Base-by-base conservation (phyloP, 1,140 invertebrate species). In the Plodia interpunctella region DNA sequence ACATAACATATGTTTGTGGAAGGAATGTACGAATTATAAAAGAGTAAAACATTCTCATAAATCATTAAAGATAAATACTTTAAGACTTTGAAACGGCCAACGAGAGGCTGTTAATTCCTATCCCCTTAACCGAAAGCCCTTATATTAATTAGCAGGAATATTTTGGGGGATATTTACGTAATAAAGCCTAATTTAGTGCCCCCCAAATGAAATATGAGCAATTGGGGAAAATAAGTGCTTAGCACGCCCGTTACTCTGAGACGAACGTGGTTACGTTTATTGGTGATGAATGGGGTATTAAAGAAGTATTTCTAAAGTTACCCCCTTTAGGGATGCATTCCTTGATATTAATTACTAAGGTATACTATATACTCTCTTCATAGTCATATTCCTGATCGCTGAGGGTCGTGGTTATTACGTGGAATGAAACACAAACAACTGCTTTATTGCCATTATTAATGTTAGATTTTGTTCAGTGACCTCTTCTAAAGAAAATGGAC, bases 61-160 rank as follows among this genome's bases (percentile, higher is more conserved):
- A 32, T 32, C 30, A 32, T 11, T 32, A 11, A 32, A 32, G 30
- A 32, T 15, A 44, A n/a, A 15, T 15, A 44, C 8, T 44, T 35
- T 6, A 20, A 30, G 32, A 32, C 51, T 52, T 51, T 44, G 38
- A 60, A 55, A 21, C 20, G 25, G 57, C 60, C 68, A 76, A 76
- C 74, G 74, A 76, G 69, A 65, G 62, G 51, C 64, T 66, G 57
- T 68, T 66, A 72, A 76, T 75, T 74, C 63, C 60, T 68, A 59
- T 63, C 72, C 70, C 65, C 62, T 65, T 72, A 80, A 74, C 61
- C 63, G 60, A 63, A 59, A 67, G 62, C 82, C 83, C 82, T 85
- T 85, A 81, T 83, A 87, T 87, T 88, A 87, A 88, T 88, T 87
- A 87, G 85, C 70, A 72, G 62, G 76, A 82, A 88, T 83, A 85